A percentile compares a stretch with the other conserved stretches of the same genome.
Conservation (phyloP, 2,113 vertebrate genomes). For the Cyprinus carpio region DNA sequence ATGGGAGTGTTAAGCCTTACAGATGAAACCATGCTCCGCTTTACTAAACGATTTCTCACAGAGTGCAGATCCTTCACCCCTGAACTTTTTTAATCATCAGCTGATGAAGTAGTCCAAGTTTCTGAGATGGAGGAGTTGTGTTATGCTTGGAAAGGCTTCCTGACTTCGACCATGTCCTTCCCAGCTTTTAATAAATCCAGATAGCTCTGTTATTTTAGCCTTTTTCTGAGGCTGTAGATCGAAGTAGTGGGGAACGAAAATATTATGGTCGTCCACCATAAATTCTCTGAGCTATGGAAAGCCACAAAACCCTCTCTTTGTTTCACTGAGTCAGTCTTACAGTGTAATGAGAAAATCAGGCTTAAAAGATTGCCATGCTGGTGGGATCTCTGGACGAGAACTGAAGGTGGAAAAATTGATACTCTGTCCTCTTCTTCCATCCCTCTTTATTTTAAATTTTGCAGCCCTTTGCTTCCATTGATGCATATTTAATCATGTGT, state of each 20-base stretch:
- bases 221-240: slow-evolving; percentile 49
- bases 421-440: slow-evolving; percentile 51
- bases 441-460: slow-evolving; percentile 45
- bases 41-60: slow-evolving; percentile 60
- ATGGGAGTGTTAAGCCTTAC: slow-evolving; percentile 37
- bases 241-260: slow-evolving; percentile 54
- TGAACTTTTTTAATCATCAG: slow-evolving; percentile 63
- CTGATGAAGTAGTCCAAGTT: slow-evolving; percentile 71
- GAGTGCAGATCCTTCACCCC: slow-evolving; percentile 60
- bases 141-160: slow-evolving; percentile 66
- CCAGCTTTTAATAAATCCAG: slow-evolving; percentile 65
- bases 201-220: slow-evolving; percentile 63
- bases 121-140: slow-evolving; percentile 64
- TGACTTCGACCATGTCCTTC: slow-evolving; percentile 61
- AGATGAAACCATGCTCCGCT: slow-evolving; percentile 54
- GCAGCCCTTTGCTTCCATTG: slow-evolving; percentile 44
- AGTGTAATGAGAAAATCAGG: slow-evolving; percentile 68
- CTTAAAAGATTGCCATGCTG: slow-evolving; percentile 32
- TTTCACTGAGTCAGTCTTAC: slow-evolving; percentile 60
- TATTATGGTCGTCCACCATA: slow-evolving; percentile 57
- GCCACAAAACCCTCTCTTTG: slow-evolving; percentile 59
- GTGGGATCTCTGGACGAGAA: slow-evolving; percentile 27
- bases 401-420: slow-evolving; percentile 44
- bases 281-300: slow-evolving; percentile 55
- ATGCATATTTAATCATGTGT: neutral